Evolutionary conservation across 2,113 vertebrate species (phyloP), one percentile per base, ranked within the genome.

Genomic region (Semnopithecus entellus): DNA sequence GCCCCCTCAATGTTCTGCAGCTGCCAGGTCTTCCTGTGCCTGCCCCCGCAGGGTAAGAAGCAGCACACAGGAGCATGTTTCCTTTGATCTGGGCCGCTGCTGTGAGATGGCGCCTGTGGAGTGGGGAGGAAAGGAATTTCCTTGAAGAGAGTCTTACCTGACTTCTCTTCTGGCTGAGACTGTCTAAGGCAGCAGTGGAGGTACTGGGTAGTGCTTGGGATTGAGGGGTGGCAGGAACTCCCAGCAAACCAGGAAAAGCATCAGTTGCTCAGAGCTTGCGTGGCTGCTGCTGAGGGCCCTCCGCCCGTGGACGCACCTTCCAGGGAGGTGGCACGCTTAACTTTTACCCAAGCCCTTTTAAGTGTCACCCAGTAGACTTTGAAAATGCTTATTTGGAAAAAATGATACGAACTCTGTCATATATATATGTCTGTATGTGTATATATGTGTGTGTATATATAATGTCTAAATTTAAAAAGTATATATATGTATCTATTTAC

Each of bases 371-470:
- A 17, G 27, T 72, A 12, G 1, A 10, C 79, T 85, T 57, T 16
- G 79, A 52, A 79, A 79, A 16, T 12, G 38, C 35, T 35, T 35
- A 30, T 13, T 83, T 66, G 45, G 79, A 35, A 22, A 38, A 32
- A 30, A 61, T 20, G 22, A 27, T 9, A 14, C 0, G n/a, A n/a
- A 52, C 50, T 30, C 8, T 0, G 3, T 57, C 8, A 16, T 38
- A 40, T 20, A 7, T 40, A 35, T 61, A 61, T 27, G 23, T 61
- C 30, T 13, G 4, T 61, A 27, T 61, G 3, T 59, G 2, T 27
- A 0, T 61, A 5, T 61, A 1, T 61, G 5, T 64, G 61, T 61
- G 11, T 64, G 0, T 61, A 0, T 12, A 1, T 12, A 30, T 64
- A 64, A 13, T 64, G 13, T 64, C 12, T 64, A 64, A 30, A 61